These are phyloP conservation scores for Threskiornis aethiopicus DNA, from an alignment of 2,797 vertebrate species.

Conservation along the genomic window DNA sequence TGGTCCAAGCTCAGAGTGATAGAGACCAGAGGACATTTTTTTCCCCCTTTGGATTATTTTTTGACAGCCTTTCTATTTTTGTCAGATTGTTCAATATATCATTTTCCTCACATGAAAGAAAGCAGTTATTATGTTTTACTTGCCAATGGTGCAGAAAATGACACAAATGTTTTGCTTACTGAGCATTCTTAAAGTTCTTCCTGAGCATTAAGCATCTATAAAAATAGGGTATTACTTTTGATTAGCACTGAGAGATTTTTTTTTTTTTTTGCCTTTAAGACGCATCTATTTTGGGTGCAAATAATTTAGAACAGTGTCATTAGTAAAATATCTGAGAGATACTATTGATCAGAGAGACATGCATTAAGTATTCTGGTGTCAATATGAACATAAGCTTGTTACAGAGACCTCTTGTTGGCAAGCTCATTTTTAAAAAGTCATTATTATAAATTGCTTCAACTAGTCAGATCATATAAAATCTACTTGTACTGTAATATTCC, in stretches of 20 bases:
- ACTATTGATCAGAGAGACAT: background rate
- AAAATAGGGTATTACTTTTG: background rate
- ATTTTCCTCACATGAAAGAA: slow-evolving; percentile 11
- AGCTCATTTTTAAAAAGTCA: slow-evolving; percentile 53
- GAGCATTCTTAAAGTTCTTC: slow-evolving; percentile 36
- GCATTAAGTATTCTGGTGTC: background rate
- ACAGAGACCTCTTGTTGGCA: slow-evolving; percentile 22
- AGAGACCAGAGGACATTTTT: background rate
- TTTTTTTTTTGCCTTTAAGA: background rate
- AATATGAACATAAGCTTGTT: slow-evolving; percentile 12
- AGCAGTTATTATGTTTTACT: slow-evolving; percentile 15
- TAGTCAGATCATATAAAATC: slow-evolving; percentile 64
- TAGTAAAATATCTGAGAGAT: background rate
- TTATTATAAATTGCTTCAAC: slow-evolving; percentile 70
- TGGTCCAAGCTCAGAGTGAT: background rate
- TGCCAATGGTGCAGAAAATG: slow-evolving; percentile 26
- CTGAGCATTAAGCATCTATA: background rate
- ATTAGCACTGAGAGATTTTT: background rate
- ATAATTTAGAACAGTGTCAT: background rate
- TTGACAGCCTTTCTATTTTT: slow-evolving; percentile 5
- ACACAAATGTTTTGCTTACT: slow-evolving; percentile 60
- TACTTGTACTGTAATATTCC: slow-evolving; percentile 65
- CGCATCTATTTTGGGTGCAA: background rate
- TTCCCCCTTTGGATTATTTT: background rate
- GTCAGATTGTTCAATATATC: slow-evolving; percentile 29